Evolutionary conservation across 1,140 invertebrate species (phyloP), one percentile per base, ranked within the genome.

Genomic region (Aphaenogaster rudis): DNA sequence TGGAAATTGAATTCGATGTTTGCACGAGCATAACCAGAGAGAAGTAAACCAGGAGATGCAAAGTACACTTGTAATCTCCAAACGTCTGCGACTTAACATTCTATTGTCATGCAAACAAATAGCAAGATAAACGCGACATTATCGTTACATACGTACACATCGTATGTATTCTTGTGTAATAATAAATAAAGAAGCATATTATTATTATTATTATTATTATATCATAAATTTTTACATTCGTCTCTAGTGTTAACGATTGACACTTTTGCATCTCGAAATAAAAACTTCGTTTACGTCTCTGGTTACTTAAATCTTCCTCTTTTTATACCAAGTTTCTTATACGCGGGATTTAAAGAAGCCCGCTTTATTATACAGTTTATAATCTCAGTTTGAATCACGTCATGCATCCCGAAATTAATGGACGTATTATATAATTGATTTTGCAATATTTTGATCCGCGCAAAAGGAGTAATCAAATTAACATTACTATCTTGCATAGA

Each of bases 1-100:
- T 39, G 13, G 50, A 36, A 87, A 52, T 78, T 48, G 6, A 15
- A 78, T 61, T 87, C n/a, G 21, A 71, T 57, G 45, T 42, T 48
- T 50, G 33, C 3, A 76, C 13, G 52, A 8, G 33, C 6, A 9
- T 61, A 77, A 59, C 15, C 15, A 78, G 21, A 33, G 7, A 1
- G 4, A 61, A 11, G 21, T 28, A 71, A 50, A 52, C 13, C n/a
- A 17, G 11, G 6, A 33, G 9, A 28, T 76, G 15, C 39, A 77
- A 28, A 45, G 15, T 61, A 9, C 21, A 48, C 48, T 8, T 48
- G 9, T 45, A 63, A 63, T 63, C 42, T 8, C 0, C 15, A 77
- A 42, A 50, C 13, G 15, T 45, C 5, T 77, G 13, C 21, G 11
- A 42, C 2, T 28, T 63, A 28, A 15, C 15, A 78, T 33, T 78